phyloP scores from a whole-genome alignment of 2,797 vertebrate species.

The Myotis pilosus region DNA sequence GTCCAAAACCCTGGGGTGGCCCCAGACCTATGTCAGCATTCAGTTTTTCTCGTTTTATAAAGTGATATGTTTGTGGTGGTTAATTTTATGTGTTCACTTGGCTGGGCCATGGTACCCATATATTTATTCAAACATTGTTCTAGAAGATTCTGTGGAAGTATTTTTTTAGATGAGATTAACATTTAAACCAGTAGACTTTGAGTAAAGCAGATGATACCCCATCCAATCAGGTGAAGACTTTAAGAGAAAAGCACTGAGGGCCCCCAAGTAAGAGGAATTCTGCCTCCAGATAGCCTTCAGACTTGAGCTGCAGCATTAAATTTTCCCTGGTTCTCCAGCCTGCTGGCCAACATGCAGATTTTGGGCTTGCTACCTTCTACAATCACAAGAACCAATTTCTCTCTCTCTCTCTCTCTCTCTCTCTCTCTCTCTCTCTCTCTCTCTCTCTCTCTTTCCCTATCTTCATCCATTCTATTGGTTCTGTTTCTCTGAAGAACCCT shows the following conservation, averaged over 20 bases:
- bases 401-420: not conserved
- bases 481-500: not conserved
- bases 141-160: not conserved
- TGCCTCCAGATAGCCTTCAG: not conserved
- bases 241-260: not conserved
- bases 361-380: not conserved
- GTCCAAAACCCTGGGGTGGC: too few species aligned
- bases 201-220: not conserved
- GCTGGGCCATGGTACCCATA: not conserved
- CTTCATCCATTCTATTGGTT: not conserved
- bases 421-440: rapidly evolving
- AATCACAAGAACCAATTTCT: not conserved
- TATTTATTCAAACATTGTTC: not conserved
- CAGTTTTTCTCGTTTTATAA: not conserved
- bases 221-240: not conserved
- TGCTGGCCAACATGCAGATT: not conserved
- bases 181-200: not conserved
- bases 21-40: not conserved
- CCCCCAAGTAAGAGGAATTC: not conserved
- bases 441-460: rapidly evolving
- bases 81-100: not conserved
- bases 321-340: not conserved
- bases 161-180: not conserved
- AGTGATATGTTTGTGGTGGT: too few species aligned
- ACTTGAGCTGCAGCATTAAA: rapidly evolving